Base-by-base conservation (phyloP, 2,888 invertebrate genomes). In the Anoplius nigerrimus region DNA sequence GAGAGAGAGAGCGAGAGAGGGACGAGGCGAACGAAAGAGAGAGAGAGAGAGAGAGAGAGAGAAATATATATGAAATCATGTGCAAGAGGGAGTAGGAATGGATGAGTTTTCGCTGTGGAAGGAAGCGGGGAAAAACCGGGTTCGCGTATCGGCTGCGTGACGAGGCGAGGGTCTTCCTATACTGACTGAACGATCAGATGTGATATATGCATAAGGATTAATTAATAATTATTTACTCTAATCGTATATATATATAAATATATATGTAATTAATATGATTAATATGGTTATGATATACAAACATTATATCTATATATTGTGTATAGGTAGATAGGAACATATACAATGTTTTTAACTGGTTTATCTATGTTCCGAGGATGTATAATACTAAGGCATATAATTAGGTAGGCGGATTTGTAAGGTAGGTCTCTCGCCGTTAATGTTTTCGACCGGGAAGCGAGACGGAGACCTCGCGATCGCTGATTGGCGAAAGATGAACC, bases 171-270 rank as follows among this genome's bases (percentile, higher is more conserved):
- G 88, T 88, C 88, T 88, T 88, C 88, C 88, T 88, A 88, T 84
- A 87, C 84, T 88, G 88, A 88, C 88, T 88, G 88, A 88, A 88
- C 84, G 88, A 88, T 88, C 88, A 88, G 88, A 88, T 88, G 88
- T 88, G 88, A 88, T 88, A 88, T 88, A 88, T 82, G 86, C 84
- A 85, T 87, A 88, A 88, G 88, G 83, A 87, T 86, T 84, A 83
- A 82, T 83, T 81, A 79, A 84, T 82, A 79, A 84, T 86, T 85
- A 84, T 85, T 86, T 82, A 85, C 81, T 81, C 81, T 84, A 83
- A 83, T 85, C 82, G 83, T 83, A 80, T 66, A 82, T 79, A 82
- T 77, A 72, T 76, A 69, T 73, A 71, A 74, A 79, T 78, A 82
- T 76, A 75, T 77, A 76, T 81, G 75, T 83, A 79, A 80, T 81